Evolutionary conservation across 2,888 invertebrate genomes (phyloP), one percentile per base, ranked within the genome.

Genomic region (Phasia obesa): DNA sequence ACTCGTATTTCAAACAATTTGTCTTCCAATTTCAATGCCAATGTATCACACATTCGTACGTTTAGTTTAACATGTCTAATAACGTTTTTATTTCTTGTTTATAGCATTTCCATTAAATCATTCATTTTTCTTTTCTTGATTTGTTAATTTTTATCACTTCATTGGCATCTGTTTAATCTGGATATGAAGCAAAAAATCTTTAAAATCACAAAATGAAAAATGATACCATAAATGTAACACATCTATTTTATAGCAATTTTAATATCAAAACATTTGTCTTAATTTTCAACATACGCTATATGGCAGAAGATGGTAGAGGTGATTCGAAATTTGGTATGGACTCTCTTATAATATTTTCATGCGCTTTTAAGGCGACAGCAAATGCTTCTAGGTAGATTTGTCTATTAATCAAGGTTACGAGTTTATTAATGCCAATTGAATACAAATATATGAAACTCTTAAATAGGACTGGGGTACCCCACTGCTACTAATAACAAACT

Each of bases 191-290:
- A 35, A 35, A 27, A 76, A 67, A 67, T 67, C 69, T 77, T 53
- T 69, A 4, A 70, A 62, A 78, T 65, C 64, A 57, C 19, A 44
- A 71, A 23, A 67, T 74, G 69, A 77, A 49, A 73, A 82, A 69
- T 74, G 78, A 74, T 74, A 70, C 44, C 49, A 82, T 78, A 78
- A 82, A 78, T 82, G 74, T 82, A 11, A 53, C 69, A 74, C 77
- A 74, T 78, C 64, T 64, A 74, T 82, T 78, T 74, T 42, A 73
- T 82, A 74, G 69, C 73, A 82, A 82, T 82, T 82, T 78, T 64
- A 82, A 77, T 77, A 64, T 64, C 64, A 60, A 77, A 70, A 74
- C 69, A 82, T 82, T 82, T 78, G 27, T 78, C 82, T 78, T 60
- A 17, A 76, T 76, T 15, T 67, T n/a, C 1, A 9, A 17, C 0